Evolutionary conservation across 2,888 invertebrate species (phyloP).

Genomic region (Drosophila borborema): DNA sequence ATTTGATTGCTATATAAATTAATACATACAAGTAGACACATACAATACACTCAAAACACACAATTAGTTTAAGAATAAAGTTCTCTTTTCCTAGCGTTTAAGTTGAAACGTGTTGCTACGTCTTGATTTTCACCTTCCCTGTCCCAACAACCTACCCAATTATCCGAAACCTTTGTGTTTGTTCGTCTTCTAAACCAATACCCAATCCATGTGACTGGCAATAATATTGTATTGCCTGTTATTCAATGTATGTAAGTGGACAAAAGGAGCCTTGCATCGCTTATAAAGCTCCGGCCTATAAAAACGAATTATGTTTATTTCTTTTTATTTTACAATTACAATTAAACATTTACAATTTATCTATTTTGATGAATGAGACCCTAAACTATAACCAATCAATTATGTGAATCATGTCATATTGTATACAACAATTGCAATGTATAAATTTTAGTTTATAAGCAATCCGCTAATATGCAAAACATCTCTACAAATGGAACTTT

Average conservation of each 20-base stretch:
- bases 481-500: constrained; percentile 40
- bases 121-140: constrained; percentile 50
- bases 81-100: constrained; percentile 69
- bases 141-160: constrained; percentile 13
- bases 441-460: constrained; percentile 65
- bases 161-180: constrained; percentile 44
- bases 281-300: constrained; percentile 52
- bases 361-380: constrained; percentile 35
- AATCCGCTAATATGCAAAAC: constrained; percentile 32
- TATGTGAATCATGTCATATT: constrained; percentile 60
- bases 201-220: constrained; percentile 49
- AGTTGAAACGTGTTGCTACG: constrained; percentile 63
- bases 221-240: constrained; percentile 49
- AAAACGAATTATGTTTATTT: constrained; percentile 47
- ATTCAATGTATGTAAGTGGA: constrained; percentile 68
- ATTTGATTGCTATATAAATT: constrained; percentile 61
- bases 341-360: constrained; percentile 28
- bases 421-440: constrained; percentile 62
- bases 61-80: constrained; percentile 68
- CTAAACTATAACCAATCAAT: constrained; percentile 39
- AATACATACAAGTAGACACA: constrained; percentile 48
- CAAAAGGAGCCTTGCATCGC: constrained; percentile 48
- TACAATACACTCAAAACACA: constrained; percentile 40
- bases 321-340: constrained; percentile 43
- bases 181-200: constrained; percentile 47